Percentiles rank a stretch among this genome's conserved stretches.
Conservation (phyloP, 2,797 vertebrate genomes). For the Pseudotriccus pelzelni region DNA sequence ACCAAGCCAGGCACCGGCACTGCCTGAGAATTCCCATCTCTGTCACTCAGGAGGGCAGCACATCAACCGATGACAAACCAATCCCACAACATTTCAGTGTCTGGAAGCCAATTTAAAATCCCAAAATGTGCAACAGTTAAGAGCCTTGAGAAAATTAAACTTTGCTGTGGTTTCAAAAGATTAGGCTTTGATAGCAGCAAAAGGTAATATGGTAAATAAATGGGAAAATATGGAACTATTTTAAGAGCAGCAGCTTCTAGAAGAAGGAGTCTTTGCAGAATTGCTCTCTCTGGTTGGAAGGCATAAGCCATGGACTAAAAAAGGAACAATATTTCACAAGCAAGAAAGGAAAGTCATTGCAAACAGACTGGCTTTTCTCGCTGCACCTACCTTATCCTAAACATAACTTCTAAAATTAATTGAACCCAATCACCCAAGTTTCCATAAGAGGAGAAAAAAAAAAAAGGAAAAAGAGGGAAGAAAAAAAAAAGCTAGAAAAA, state of each 20-base stretch:
- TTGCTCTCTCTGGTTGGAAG: background rate
- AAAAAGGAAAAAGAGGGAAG: background rate
- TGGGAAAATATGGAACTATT: slow-evolving; percentile 4
- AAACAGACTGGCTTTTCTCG: background rate
- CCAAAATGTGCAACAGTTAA: background rate
- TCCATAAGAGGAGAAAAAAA: background rate
- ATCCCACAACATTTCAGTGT: background rate
- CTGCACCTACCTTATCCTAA: background rate
- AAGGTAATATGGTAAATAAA: slow-evolving; percentile 10
- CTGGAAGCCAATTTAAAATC: background rate
- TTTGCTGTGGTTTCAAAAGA: slow-evolving; percentile 24
- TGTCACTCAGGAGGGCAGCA: background rate
- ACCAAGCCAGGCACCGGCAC: background rate
- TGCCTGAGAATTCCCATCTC: background rate
- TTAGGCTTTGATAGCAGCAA: slow-evolving; percentile 11
- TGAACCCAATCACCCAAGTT: slow-evolving; percentile 8
- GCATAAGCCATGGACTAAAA: background rate
- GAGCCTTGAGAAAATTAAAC: background rate
- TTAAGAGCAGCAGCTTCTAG: slow-evolving; percentile 3
- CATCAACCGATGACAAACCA: background rate
- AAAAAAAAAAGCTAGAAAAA: background rate
- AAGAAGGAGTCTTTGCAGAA: background rate
- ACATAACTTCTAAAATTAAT: slow-evolving; percentile 20
- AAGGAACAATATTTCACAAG: background rate
- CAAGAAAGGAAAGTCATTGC: background rate